Percentiles rank a stretch among this genome's conserved stretches.
Evolutionary conservation across 2,113 vertebrate genomes (phyloP).

Genomic region (Macaca nemestrina): DNA sequence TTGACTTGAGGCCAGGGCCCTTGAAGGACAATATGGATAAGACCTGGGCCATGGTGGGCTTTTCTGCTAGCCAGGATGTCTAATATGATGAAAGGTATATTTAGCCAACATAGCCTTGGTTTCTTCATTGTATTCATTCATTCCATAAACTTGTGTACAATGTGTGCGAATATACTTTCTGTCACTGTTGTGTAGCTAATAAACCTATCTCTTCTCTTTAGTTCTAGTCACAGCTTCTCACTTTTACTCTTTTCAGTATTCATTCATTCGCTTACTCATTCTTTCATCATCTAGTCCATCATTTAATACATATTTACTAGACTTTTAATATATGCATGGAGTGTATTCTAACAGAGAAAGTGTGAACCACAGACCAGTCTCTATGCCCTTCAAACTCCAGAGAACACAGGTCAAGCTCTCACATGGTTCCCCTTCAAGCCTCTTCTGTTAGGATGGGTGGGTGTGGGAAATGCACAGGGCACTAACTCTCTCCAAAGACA

Average conservation of each 20-base stretch:
- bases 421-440: background rate
- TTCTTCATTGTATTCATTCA: background rate
- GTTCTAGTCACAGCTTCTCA: background rate
- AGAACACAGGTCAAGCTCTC: background rate
- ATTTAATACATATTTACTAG: background rate
- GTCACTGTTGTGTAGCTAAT: background rate
- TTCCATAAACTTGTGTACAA: background rate
- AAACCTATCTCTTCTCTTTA: background rate
- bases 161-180: background rate
- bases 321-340: background rate
- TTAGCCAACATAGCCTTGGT: background rate
- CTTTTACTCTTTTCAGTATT: background rate
- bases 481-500: background rate
- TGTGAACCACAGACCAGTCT: background rate
- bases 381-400: background rate
- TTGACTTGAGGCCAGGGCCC: background rate
- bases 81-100: background rate
- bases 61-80: background rate
- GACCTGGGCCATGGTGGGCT: background rate
- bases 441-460: background rate
- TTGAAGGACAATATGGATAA: constrained; percentile 1
- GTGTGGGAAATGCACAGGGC: background rate
- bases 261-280: background rate
- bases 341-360: background rate
- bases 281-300: background rate